These are phyloP conservation scores for Artemia sinica DNA, from an alignment of 2,888 invertebrate genomes.

Conservation along the genomic window DNA sequence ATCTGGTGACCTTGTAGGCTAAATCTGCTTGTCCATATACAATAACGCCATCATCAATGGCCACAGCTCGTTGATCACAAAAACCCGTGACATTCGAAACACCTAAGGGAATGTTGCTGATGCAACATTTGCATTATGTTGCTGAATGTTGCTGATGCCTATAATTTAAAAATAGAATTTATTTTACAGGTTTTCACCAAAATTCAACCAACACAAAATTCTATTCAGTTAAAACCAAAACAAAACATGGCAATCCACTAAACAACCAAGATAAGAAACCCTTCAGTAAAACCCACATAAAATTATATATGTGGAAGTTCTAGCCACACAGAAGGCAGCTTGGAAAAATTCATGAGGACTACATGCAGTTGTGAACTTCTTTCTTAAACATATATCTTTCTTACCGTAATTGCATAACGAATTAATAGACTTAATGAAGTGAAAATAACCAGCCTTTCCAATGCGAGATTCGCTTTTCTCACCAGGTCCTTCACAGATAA, in stretches of 20 bases:
- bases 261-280: neutral
- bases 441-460: no score
- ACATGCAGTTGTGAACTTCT: no score
- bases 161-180: slow-evolving; percentile 17
- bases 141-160: slow-evolving; percentile 40
- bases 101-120: slow-evolving; percentile 45
- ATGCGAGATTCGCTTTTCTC: no score
- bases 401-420: no score
- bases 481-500: no score
- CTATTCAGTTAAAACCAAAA: neutral
- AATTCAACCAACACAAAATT: neutral
- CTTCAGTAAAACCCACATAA: neutral
- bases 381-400: no score
- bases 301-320: no score
- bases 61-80: slow-evolving; percentile 38
- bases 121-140: slow-evolving; percentile 46
- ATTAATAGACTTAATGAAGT: no score
- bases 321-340: no score
- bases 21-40: slow-evolving; percentile 27
- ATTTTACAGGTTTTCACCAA: neutral
- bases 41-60: slow-evolving; percentile 25
- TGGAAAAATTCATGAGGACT: no score
- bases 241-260: neutral
- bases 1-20: slow-evolving; percentile 43
- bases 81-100: slow-evolving; percentile 44